Base-by-base conservation (phyloP, 2,888 invertebrate genomes). In the Pristionchus fissidentatus region DNA sequence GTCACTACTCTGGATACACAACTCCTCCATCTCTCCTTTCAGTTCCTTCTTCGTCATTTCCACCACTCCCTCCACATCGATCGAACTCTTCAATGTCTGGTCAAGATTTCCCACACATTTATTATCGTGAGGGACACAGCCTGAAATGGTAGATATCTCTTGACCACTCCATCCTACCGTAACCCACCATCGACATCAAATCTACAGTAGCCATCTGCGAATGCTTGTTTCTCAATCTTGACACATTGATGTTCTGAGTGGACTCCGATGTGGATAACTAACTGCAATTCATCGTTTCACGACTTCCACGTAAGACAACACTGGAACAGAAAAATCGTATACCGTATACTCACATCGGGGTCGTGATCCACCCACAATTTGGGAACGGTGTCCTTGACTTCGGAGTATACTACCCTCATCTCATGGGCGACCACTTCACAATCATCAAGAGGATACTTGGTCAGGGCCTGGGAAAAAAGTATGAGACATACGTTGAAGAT, bases 201-300 rank as follows among this genome's bases (percentile, higher is more conserved):
- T 7, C 85, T 83, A 77, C 86, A 87, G 84, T 88, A 88, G 7
- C 88, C 88, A 55, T 86, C 83, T 0, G 86, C 41, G 82, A 88
- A 89, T 3, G 89, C 87, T 35, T 87, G 85, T 70, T 85, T 85
- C 60, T 89, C 89, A 57, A 88, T 84, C 41, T 87, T 86, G 43
- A 89, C 84, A 15, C 78, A 85, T 32, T 84, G 81, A 15, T 49
- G 75, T 10, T 75, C 83, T 0, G 82, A 73, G 77, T 89, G 89
- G n/a, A 86, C 89, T 13, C 89, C 89, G 60, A 89, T 85, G 60
- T 89, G 89, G 35, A 88, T 85, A 3, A 89, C 85, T 43, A 88
- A 55, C 88, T 88, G 83, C 19, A 73, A 46, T 15, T 29, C 1
- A 22, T 10, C n/a, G n/a, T n/a, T 5, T 38, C 60, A 52, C 8